These are phyloP conservation scores for Orgyia antiqua DNA, from an alignment of 2,888 invertebrate species.

Conservation along the genomic window DNA sequence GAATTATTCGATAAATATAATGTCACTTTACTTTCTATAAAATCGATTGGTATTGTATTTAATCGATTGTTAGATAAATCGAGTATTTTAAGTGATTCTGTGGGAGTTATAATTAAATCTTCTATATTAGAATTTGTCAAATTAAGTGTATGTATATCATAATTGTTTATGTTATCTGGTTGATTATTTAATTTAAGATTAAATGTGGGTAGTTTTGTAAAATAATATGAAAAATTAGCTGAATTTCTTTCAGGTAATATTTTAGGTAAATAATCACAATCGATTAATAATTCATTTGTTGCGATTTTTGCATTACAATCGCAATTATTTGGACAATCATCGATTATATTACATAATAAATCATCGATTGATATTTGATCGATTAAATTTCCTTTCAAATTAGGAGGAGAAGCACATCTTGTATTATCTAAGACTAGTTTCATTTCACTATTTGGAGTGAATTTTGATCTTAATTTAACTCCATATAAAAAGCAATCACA, in stretches of 20 bases:
- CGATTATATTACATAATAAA: constrained; percentile 7
- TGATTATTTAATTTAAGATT: constrained; percentile 1
- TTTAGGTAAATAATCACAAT: constrained; percentile 6
- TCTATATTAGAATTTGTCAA: constrained; percentile 6
- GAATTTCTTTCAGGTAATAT: background rate
- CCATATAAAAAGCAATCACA: constrained; percentile 38
- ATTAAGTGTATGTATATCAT: constrained; percentile 6
- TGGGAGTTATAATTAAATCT: constrained; percentile 8
- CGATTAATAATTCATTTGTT: background rate
- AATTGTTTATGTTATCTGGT: background rate
- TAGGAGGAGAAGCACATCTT: constrained; percentile 8
- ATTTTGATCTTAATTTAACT: constrained; percentile 9
- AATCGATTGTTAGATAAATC: constrained; percentile 15
- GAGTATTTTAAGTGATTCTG: constrained; percentile 4
- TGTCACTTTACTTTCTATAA: constrained; percentile 6
- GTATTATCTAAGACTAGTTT: constrained; percentile 6
- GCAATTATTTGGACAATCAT: constrained; percentile 2
- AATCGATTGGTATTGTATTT: constrained; percentile 6
- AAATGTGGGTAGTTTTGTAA: constrained; percentile 1
- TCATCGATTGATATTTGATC: background rate
- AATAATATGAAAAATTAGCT: constrained; percentile 1
- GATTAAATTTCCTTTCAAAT: constrained; percentile 2
- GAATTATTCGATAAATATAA: constrained; percentile 13
- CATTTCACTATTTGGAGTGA: background rate
- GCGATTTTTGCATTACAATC: constrained; percentile 2